phyloP scores from a whole-genome alignment of 1,140 invertebrate genomes.

The Monomorium pharaonis region DNA sequence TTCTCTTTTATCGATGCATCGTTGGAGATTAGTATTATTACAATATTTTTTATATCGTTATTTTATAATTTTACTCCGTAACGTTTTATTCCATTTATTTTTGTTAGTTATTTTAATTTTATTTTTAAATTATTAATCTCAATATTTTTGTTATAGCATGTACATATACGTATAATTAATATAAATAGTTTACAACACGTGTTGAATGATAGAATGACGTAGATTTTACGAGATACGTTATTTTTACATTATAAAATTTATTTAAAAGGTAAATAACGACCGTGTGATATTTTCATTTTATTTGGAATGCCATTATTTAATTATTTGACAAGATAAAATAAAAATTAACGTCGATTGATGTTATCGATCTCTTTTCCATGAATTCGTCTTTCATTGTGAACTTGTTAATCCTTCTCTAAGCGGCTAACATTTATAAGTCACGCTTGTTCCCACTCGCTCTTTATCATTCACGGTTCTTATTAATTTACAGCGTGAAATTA shows the following conservation, averaged over 20 bases:
- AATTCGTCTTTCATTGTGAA: not conserved
- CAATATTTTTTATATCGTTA: not conserved
- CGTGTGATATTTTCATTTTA: not conserved
- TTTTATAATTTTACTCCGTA: not conserved
- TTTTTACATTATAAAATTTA: slow-evolving; percentile 2
- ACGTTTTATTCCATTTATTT: slow-evolving; percentile 14
- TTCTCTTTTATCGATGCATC: not conserved
- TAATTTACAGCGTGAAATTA: slow-evolving; percentile 54
- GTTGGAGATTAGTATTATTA: not conserved
- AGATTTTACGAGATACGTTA: not conserved
- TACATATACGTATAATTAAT: not conserved
- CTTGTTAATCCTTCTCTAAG: not conserved
- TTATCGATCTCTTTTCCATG: not conserved
- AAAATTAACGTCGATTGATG: not conserved
- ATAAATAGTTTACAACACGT: slow-evolving; percentile 2
- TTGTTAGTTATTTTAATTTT: slow-evolving; percentile 28
- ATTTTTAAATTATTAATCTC: slow-evolving; percentile 17
- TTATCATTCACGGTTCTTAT: not conserved
- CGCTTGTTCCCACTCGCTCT: not conserved
- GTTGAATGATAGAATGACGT: not conserved
- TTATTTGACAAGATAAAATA: not conserved
- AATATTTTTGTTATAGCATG: not conserved
- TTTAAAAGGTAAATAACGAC: slow-evolving; percentile 10
- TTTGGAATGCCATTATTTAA: not conserved
- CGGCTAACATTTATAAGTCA: slow-evolving; percentile 1